Base-by-base conservation (phyloP, 2,113 vertebrate genomes). In the Brienomyrus brachyistius region DNA sequence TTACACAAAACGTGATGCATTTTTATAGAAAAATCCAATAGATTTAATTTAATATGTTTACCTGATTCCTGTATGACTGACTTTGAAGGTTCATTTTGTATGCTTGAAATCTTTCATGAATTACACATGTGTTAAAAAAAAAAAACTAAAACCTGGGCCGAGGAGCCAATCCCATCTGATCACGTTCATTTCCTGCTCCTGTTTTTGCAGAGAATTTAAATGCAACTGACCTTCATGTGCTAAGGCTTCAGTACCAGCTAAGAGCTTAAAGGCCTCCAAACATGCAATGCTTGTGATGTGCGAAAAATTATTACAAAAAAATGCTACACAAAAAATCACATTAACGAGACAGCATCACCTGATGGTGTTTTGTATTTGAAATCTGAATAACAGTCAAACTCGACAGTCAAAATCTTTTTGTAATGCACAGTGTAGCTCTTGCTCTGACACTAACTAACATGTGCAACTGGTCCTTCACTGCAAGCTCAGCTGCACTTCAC, bases 101-200 rank as follows among this genome's bases (percentile, higher is more conserved):
- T 74, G 66, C 56, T 89, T 11, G 86, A 86, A 84, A 88, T 40
- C 54, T 47, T 90, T 89, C 90, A 89, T 89, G 90, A 87, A 86
- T 90, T 88, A 62, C 90, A 89, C 70, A 87, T 91, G 87, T 52
- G n/a, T 47, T 40, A 89, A 66, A 83, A 56, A 88, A 87, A 43
- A 40, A 40, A 40, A 35, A 89, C 86, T 35, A 27, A n/a, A 80
- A 90, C 93, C 91, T 91, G 92, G 91, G 51, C 62, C 90, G 91
- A 91, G 88, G 91, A 54, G 86, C 90, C 92, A 89, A 92, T 93
- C 91, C 92, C 90, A 92, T 93, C 90, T 91, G 82, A 91, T 93
- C 92, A 91, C 91, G 93, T 92, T 92, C 83, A 92, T 93, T 93
- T 92, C 92, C 92, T 92, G 90, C 91, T 91, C 87, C 77, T 90